These are phyloP conservation scores for Macrophya annulata DNA, from an alignment of 2,888 invertebrate species.

Conservation along the genomic window DNA sequence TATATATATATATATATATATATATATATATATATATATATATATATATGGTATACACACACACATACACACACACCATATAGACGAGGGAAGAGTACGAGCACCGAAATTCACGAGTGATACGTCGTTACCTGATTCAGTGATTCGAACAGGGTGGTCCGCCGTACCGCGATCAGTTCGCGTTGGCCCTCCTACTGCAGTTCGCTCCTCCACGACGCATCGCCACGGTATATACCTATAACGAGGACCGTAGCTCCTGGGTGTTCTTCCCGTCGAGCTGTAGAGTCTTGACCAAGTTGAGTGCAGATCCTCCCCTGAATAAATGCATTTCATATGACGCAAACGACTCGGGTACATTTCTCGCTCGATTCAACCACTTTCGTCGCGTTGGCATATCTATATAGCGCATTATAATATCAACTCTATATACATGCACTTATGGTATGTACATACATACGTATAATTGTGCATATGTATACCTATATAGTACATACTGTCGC, in stretches of 20 bases:
- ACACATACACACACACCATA: too few species aligned
- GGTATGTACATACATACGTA: too few species aligned
- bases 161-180: conserved; percentile 60
- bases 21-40: not conserved
- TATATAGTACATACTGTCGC: too few species aligned
- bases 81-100: conserved; percentile 60
- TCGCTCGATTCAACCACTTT: not conserved
- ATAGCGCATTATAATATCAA: not conserved
- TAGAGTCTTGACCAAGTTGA: conserved; percentile 68
- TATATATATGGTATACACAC: too few species aligned
- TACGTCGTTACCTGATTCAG: conserved; percentile 69
- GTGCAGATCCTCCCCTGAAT: conserved; percentile 69
- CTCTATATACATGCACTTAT: not conserved
- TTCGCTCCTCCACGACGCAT: not conserved
- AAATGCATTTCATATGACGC: conserved; percentile 68
- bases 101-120: conserved; percentile 70
- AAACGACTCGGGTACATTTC: conserved; percentile 9
- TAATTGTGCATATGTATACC: not conserved
- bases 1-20: not conserved
- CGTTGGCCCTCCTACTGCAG: not conserved
- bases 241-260: conserved; percentile 64
- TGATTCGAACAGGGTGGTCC: conserved; percentile 70
- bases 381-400: not conserved
- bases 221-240: conserved; percentile 35
- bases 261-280: conserved; percentile 72